Conservation (phyloP, 1,140 invertebrate species). For the Hydropsyche tenuis region DNA sequence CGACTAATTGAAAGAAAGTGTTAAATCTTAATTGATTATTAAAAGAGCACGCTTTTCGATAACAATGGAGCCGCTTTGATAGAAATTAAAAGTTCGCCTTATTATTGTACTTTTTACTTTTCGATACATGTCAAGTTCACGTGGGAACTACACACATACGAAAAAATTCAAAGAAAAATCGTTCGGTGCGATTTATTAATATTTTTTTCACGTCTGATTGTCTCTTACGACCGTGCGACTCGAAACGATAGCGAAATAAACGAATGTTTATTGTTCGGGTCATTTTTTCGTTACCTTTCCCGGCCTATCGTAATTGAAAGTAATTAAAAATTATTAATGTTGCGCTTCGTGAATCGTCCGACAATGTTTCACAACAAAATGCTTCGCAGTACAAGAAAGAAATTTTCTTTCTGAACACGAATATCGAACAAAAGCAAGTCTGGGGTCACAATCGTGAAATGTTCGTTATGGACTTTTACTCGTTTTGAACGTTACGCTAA, state of each 20-base stretch:
- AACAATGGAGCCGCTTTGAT: slow-evolving; percentile 40
- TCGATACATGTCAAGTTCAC: slow-evolving; percentile 44
- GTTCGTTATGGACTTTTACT: slow-evolving; percentile 13
- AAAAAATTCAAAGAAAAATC: slow-evolving; percentile 18
- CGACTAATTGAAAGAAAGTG: slow-evolving; percentile 19
- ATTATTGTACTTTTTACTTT: background rate
- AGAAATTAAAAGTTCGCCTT: slow-evolving; percentile 43
- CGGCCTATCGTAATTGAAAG: background rate
- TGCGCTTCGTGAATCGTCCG: background rate
- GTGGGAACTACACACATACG: slow-evolving; percentile 38
- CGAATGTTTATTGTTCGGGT: slow-evolving; percentile 5
- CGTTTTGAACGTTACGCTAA: background rate
- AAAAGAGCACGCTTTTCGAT: background rate
- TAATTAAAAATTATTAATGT: slow-evolving; percentile 16
- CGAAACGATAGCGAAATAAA: background rate
- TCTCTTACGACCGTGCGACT: background rate
- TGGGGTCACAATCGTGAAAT: slow-evolving; percentile 8
- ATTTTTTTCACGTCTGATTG: slow-evolving; percentile 8
- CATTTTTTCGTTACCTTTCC: background rate
- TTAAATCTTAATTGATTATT: slow-evolving; percentile 26
- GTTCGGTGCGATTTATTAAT: background rate
- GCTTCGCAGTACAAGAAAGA: no score
- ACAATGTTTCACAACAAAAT: background rate
- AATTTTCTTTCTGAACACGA: background rate
- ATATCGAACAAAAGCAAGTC: background rate